Percentiles rank a stretch among this genome's conserved stretches.
phyloP scores from a whole-genome alignment of 2,113 vertebrate species.

The Vidua macroura region DNA sequence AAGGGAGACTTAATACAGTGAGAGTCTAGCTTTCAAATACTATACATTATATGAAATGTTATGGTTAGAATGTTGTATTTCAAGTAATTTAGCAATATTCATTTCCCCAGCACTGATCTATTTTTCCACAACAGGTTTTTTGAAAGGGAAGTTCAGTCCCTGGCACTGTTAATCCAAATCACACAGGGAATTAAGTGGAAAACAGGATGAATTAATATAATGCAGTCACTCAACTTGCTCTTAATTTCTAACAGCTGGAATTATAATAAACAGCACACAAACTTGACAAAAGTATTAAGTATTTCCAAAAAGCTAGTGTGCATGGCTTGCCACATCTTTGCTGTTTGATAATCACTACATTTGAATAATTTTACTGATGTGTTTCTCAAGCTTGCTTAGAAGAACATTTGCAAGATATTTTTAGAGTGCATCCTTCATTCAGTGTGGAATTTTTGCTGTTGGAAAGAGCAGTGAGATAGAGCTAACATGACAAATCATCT shows the following conservation, averaged over 20 bases:
- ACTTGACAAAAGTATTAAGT: not conserved
- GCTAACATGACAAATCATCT: not conserved
- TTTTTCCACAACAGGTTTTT: not conserved
- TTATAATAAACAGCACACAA: not conserved
- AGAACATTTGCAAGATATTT: not conserved
- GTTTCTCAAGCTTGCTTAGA: not conserved
- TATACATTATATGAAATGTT: not conserved
- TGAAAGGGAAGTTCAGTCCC: not conserved
- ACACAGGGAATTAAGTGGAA: not conserved
- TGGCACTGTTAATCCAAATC: not conserved
- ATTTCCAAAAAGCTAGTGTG: not conserved
- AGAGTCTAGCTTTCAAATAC: not conserved
- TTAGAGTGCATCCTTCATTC: not conserved
- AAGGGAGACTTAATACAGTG: not conserved
- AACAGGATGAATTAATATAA: not conserved
- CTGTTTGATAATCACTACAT: not conserved
- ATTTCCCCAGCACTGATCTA: not conserved
- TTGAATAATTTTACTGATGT: not conserved
- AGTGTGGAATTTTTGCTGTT: not conserved
- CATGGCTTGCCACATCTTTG: not conserved
- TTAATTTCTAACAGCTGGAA: not conserved
- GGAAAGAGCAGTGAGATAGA: not conserved
- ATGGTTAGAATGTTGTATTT: not conserved
- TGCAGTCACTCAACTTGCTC: not conserved
- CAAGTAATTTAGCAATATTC: not conserved